Conservation (phyloP, 2,888 invertebrate genomes). For the Pycnomerus fuliginosus region DNA sequence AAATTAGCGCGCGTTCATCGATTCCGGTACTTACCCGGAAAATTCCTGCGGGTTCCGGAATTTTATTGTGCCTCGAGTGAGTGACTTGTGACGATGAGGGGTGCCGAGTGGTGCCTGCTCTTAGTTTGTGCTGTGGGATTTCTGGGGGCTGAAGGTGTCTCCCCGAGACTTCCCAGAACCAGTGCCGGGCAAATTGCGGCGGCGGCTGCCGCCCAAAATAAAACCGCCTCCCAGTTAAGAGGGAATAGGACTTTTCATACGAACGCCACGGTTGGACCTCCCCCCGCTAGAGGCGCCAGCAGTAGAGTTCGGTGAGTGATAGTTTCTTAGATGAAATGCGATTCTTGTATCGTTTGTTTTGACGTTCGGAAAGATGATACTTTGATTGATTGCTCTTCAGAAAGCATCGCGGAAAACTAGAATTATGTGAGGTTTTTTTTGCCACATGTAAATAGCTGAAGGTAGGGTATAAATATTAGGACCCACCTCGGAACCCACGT, state of each 20-base stretch:
- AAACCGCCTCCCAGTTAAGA: constrained; percentile 46
- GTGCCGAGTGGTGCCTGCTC: constrained; percentile 46
- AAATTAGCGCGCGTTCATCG: not conserved
- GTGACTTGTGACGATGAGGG: constrained; percentile 36
- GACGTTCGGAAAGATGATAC: too few species aligned
- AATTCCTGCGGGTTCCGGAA: constrained; percentile 1
- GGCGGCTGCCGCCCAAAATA: constrained; percentile 50
- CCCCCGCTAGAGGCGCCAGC: constrained; percentile 44
- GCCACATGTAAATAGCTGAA: too few species aligned
- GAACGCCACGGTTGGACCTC: constrained; percentile 40
- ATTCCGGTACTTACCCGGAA: constrained; percentile 5
- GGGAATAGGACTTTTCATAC: constrained; percentile 29
- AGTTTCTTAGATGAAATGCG: too few species aligned
- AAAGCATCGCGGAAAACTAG: too few species aligned
- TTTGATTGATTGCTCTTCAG: too few species aligned
- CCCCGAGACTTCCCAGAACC: constrained; percentile 60
- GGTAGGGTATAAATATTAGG: too few species aligned
- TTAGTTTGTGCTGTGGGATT: constrained; percentile 35
- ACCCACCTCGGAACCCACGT: too few species aligned
- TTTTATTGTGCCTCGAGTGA: constrained; percentile 10
- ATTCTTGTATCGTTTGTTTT: too few species aligned
- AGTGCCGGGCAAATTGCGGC: constrained; percentile 59
- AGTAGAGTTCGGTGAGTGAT: constrained; percentile 44
- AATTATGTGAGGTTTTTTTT: too few species aligned
- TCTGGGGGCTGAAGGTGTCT: constrained; percentile 34